Percentiles rank a stretch among this genome's conserved stretches.
phyloP scores from a whole-genome alignment of 2,113 vertebrate genomes.

The Triplophysa tibetana region DNA sequence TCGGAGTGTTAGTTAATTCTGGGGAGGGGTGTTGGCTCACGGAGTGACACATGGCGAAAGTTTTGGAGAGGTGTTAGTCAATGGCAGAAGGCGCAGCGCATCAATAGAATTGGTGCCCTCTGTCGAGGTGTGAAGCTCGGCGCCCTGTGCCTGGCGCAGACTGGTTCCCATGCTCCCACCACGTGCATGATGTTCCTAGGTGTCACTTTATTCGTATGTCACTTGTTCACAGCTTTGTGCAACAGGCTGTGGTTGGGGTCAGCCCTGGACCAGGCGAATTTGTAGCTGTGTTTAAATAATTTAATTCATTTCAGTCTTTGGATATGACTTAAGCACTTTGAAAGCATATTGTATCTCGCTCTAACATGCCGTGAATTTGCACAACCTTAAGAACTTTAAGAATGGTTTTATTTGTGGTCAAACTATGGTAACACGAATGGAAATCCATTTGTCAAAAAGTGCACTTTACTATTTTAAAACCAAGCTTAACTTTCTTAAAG shows the following conservation, averaged over 20 bases:
- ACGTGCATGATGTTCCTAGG: constrained; percentile 31
- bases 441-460: too few relatives aligned
- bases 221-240: constrained; percentile 54
- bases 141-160: constrained; percentile 55
- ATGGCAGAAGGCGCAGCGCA: constrained; percentile 56
- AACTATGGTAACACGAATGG: too few relatives aligned
- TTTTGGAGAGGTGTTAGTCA: constrained; percentile 65
- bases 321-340: too few relatives aligned
- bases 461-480: too few relatives aligned
- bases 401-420: too few relatives aligned
- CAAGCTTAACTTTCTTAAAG: too few relatives aligned
- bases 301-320: too few relatives aligned
- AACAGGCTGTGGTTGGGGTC: constrained; percentile 4
- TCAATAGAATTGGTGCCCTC: constrained; percentile 42
- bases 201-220: constrained; percentile 48
- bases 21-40: neutral
- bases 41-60: constrained; percentile 55
- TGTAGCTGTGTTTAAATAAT: too few relatives aligned
- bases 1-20: constrained; percentile 34
- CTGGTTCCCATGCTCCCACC: constrained; percentile 49
- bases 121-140: constrained; percentile 55
- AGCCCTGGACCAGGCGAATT: neutral
- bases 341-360: too few relatives aligned
- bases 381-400: too few relatives aligned
- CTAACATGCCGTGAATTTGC: too few relatives aligned